Evolutionary conservation across 2,113 vertebrate species (phyloP), one percentile per base, ranked within the genome.

Genomic region (Tachuris rubrigastra): DNA sequence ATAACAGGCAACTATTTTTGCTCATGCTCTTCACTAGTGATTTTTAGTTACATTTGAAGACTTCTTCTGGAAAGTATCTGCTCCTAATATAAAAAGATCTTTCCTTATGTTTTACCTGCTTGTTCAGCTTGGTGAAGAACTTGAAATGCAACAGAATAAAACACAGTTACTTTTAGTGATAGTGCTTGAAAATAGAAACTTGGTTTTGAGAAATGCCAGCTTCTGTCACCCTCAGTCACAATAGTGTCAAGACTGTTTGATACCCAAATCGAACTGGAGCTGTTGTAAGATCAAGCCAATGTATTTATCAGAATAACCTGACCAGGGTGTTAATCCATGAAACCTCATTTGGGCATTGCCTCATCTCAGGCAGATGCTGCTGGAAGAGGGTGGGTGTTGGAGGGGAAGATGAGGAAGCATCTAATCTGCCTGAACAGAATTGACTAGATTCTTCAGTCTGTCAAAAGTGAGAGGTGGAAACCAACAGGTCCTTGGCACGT

Each of bases 401-500:
- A 74, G 24, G 24, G 20, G 11, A 85, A 28, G 7, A 14, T 1
- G 3, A 92, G 41, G 31, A 87, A 74, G 31, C 42, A 39, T 67
- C 35, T 80, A 25, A 49, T 86, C 24, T 77, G 14, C 27, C 25
- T 55, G 27, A 88, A 44, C 12, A 74, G n/a, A 66, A 31, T 46
- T 63, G 42, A 16, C 39, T 28, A 18, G 37, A 27, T 81, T 84
- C 39, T 23, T 42, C 0, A 1, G 2, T 71, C 42, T 53, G 23
- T 74, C 72, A 46, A 31, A 86, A 90, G 2, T 6, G n/a, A 80
- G 49, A 80, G 0, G 0, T 42, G 55, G 65, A 90, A 93, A 59
- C 2, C 2, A 3, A 7, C 21, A 68, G 30, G 39, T 1, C 30
- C 46, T 69, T 3, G 1, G 5, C 47, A 20, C 0, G 0, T 86